A percentile compares a stretch with the other conserved stretches of the same genome.
These are phyloP conservation scores for Agrochola litura DNA, from an alignment of 2,888 invertebrate species.

Conservation along the genomic window DNA sequence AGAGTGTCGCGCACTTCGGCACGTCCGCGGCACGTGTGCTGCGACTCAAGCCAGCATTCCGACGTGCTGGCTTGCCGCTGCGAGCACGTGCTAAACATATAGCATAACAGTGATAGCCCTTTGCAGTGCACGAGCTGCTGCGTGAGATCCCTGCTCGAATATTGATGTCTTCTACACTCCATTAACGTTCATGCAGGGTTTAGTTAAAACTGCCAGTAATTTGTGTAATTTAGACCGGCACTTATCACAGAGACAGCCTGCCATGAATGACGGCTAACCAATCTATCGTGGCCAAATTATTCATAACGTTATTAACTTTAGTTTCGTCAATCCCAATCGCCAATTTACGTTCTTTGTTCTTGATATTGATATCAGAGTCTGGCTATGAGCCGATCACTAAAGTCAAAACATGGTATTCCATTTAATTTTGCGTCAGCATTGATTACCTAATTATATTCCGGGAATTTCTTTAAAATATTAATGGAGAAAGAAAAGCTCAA, in stretches of 20 bases:
- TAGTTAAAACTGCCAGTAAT: neutral
- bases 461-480: neutral
- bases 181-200: neutral
- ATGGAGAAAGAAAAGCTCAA: neutral
- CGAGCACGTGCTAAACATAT: slow-evolving; percentile 37
- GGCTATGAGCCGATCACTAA: neutral
- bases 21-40: slow-evolving; percentile 51
- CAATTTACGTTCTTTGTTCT: neutral
- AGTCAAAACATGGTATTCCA: too few species aligned
- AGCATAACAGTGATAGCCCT: neutral
- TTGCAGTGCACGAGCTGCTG: neutral
- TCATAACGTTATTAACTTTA: neutral
- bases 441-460: neutral
- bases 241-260: neutral
- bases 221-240: neutral
- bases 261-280: neutral
- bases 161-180: neutral
- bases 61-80: slow-evolving; percentile 37
- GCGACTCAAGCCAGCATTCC: slow-evolving; percentile 42
- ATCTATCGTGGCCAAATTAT: neutral
- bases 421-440: neutral
- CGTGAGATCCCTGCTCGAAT: neutral
- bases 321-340: neutral
- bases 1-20: slow-evolving; percentile 15
- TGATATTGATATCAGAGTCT: neutral